Percentiles rank a stretch among this genome's conserved stretches.
These are phyloP conservation scores for Oryzias melastigma DNA, from an alignment of 2,113 vertebrate species.

Conservation along the genomic window DNA sequence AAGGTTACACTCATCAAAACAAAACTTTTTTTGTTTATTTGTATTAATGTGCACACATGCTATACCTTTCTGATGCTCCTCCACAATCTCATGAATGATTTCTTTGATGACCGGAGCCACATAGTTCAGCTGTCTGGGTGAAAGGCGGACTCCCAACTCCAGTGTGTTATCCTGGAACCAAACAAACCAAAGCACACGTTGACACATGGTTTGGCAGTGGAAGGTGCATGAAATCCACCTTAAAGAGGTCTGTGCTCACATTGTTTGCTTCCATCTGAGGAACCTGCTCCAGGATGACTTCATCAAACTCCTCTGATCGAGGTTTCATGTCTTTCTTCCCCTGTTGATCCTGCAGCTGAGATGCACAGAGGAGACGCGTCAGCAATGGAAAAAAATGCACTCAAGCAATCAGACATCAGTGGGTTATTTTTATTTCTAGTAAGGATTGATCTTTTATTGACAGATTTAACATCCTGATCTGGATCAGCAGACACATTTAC, in stretches of 20 bases:
- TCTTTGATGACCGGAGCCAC: constrained; percentile 60
- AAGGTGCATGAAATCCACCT: background rate
- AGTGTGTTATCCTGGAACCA: constrained; percentile 58
- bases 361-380: background rate
- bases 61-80: constrained; percentile 55
- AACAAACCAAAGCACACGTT: constrained; percentile 1
- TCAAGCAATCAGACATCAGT: background rate
- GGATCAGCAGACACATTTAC: too few relatives aligned
- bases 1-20: constrained; percentile 5
- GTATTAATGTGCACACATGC: background rate
- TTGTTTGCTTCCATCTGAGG: constrained; percentile 31
- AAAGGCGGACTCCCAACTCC: constrained; percentile 58
- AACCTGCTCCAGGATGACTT: constrained; percentile 42
- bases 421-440: background rate
- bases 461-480: too few relatives aligned
- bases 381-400: background rate
- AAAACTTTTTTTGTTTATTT: background rate
- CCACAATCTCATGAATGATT: constrained; percentile 64
- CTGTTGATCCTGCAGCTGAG: constrained; percentile 65
- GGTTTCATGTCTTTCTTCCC: constrained; percentile 64
- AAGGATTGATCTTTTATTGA: too few relatives aligned
- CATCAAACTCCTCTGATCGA: constrained; percentile 59
- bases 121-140: constrained; percentile 61
- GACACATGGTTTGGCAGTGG: background rate
- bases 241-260: constrained; percentile 38